Base-by-base conservation (phyloP, 2,888 invertebrate genomes). In the Noctua comes region DNA sequence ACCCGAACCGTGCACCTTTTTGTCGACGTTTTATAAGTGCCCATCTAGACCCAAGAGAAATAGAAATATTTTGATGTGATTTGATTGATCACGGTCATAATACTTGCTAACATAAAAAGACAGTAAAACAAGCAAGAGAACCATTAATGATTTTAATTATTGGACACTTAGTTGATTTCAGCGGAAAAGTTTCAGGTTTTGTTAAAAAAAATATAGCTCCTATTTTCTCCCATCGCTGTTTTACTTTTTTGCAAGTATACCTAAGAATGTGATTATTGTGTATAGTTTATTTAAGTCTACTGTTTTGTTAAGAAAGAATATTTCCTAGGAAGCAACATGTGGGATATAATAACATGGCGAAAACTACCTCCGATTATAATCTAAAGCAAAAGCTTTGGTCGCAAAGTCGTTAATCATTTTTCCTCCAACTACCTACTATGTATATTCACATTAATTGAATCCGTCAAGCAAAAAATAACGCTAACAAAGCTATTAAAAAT, bases 401-500 rank as follows among this genome's bases (percentile, higher is more conserved):
- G 2, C 27, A 40, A 73, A 43, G 31, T 43, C 57, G 7, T 16
- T 43, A 51, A 13, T 13, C 21, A 16, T 18, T n/a, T 24, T 54
- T 40, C 54, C n/a, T 62, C 0, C 7, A 16, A 43, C 8, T 24
- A 2, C 18, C 8, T 24, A 2, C 18, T 24, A 2, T 31, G 2
- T 40, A 65, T 24, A 21, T 40, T 40, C 31, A n/a, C 57, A 72
- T 57, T 62, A 64, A 74, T 71, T 66, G 18, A 54, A 83, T 8
- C 8, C 16, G 27, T 73, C 40, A 57, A 59, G 46, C 40, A 79
- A 71, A 76, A 82, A 79, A 40, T 62, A 46, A 68, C 18, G 10
- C 57, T 43, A 65, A 57, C 46, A 62, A 36, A 57, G 13, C 68
- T 70, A 68, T 73, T 71, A 66, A 76, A 77, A 79, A 86, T 66